Base-by-base conservation (phyloP, 2,113 vertebrate species). In the Alectura lathami region DNA sequence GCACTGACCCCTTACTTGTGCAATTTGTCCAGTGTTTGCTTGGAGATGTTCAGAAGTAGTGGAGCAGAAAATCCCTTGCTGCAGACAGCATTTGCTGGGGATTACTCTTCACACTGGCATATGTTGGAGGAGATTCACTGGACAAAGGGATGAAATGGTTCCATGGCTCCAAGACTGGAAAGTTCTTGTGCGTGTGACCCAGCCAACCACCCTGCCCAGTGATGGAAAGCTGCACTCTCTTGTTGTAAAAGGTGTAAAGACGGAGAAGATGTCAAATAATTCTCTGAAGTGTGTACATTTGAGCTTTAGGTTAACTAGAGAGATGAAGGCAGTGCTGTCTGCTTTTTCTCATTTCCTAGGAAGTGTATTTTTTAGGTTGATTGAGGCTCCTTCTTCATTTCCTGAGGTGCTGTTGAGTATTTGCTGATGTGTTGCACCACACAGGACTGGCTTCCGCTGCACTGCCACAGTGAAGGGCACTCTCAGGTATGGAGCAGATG, bases 61-160 rank as follows among this genome's bases (percentile, higher is more conserved):
- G 40, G 78, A 94, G 92, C 93, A 96, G 93, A 97, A 97, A 94
- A 96, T 91, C 93, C 74, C 86, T 88, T 91, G 86, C 92, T 96
- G 88, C 79, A 93, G 77, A 59, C 74, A 81, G 85, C 66, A 70
- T 93, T 96, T 95, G 74, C 57, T 94, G 69, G 74, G 70, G 88
- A 92, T 97, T 96, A 91, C 60, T 92, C 86, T 82, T 91, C 94
- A 53, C 91, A 76, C n/a, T 78, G 78, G 75, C 88, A 2, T 92
- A 24, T 60, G 57, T 72, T 91, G 86, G 66, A 95, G 87, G 60
- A 92, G 84, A 64, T 88, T 89, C 90, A 50, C 20, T 74, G 87
- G 93, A 62, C 3, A 0, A 86, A 82, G 40, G n/a, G 51, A 78
- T 84, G 91, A 91, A 96, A 88, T 2, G 7, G 45, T 68, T 94